These are phyloP conservation scores for Caenorhabditis sp. DNA, from an alignment of 2,888 invertebrate genomes.

Conservation along the genomic window DNA sequence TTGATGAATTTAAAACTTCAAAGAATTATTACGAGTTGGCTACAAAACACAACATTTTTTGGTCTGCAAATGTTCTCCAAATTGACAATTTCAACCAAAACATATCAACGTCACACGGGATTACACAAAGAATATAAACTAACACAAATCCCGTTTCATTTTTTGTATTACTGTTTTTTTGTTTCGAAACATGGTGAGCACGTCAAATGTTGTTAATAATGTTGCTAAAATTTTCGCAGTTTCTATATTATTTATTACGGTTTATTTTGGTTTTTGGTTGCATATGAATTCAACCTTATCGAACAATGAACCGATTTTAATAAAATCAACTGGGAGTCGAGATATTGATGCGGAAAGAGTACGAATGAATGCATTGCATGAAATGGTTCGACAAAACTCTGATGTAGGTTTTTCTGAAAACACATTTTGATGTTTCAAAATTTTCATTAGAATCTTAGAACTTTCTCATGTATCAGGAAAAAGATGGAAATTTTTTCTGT, in stretches of 20 bases:
- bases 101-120: slow-evolving; percentile 1
- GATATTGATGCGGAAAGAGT: slow-evolving; percentile 20
- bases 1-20: too few relatives aligned
- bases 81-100: too few relatives aligned
- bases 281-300: slow-evolving; percentile 3
- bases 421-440: background rate
- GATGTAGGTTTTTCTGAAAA: slow-evolving; percentile 13
- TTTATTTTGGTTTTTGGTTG: slow-evolving; percentile 11
- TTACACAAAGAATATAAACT: background rate
- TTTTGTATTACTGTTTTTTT: background rate
- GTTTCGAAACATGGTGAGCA: background rate
- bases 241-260: slow-evolving; percentile 4
- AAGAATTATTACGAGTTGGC: too few relatives aligned
- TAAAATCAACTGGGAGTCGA: slow-evolving; percentile 9
- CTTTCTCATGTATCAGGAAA: too few relatives aligned
- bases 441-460: background rate
- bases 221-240: background rate
- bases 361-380: slow-evolving; percentile 18
- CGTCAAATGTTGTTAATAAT: background rate
- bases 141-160: background rate
- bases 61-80: too few relatives aligned
- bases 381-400: slow-evolving; percentile 22
- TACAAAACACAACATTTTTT: too few relatives aligned
- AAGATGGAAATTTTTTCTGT: too few relatives aligned
- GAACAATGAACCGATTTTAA: background rate